These are phyloP conservation scores for Tragelaphus scriptus DNA, from an alignment of 2,113 vertebrate species.

Conservation along the genomic window DNA sequence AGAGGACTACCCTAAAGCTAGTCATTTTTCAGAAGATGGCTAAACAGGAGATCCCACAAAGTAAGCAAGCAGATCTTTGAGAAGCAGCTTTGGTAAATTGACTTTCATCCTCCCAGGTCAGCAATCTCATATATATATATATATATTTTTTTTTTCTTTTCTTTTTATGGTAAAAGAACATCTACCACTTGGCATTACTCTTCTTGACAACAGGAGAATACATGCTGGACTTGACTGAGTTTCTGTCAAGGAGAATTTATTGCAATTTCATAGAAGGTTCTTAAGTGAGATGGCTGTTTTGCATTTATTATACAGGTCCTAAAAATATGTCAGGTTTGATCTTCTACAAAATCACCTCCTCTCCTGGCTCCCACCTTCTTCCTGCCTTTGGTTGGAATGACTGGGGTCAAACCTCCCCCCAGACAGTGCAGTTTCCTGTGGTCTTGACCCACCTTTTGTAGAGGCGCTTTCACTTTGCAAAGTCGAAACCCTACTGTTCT, in stretches of 20 bases:
- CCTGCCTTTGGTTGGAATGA: neutral
- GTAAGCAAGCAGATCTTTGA: neutral
- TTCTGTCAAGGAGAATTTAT: constrained; percentile 63
- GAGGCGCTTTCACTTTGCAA: neutral
- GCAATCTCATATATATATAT: neutral
- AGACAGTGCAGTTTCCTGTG: neutral
- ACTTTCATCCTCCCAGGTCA: neutral
- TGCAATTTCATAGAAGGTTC: constrained; percentile 48
- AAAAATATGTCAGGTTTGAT: constrained; percentile 55
- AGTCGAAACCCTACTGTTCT: neutral
- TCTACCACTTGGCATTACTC: neutral
- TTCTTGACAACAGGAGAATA: constrained; percentile 57
- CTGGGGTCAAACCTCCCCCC: neutral
- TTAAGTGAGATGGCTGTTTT: constrained; percentile 60
- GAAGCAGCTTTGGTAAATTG: neutral
- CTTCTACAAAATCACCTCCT: constrained; percentile 18
- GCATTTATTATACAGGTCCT: constrained; percentile 46
- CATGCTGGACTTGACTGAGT: constrained; percentile 57
- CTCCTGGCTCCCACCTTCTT: neutral
- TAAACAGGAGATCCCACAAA: neutral
- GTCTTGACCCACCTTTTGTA: neutral
- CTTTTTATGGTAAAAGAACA: neutral
- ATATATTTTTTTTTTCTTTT: neutral
- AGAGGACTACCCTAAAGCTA: neutral
- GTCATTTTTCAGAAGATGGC: neutral